phyloP scores from a whole-genome alignment of 2,113 vertebrate genomes.

The Lates calcarifer region DNA sequence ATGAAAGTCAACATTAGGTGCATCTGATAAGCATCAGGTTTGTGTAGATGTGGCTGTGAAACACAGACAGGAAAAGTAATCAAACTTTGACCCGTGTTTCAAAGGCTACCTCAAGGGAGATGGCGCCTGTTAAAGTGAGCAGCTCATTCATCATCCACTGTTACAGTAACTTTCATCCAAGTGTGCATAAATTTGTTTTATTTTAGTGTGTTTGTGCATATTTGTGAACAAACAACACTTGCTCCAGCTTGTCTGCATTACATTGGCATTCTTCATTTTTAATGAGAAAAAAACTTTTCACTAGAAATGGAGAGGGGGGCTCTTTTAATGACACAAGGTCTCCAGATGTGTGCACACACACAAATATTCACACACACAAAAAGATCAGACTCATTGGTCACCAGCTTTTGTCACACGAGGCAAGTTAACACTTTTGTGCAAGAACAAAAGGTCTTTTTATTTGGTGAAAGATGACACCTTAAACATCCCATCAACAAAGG shows the following conservation, averaged over 20 bases:
- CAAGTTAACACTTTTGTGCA: constrained; percentile 14
- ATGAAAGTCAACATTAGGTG: constrained; percentile 22
- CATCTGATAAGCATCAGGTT: constrained; percentile 43
- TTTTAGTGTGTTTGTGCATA: neutral
- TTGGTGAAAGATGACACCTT: constrained; percentile 45
- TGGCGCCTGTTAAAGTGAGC: neutral
- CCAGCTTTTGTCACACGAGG: constrained; percentile 4
- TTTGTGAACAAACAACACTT: neutral
- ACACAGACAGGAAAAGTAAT: constrained; percentile 33
- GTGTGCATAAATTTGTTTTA: neutral
- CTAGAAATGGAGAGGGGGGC: neutral
- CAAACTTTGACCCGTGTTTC: constrained; percentile 35
- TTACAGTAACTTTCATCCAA: constrained; percentile 3
- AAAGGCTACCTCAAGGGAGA: constrained; percentile 14
- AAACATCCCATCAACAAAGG: constrained; percentile 28
- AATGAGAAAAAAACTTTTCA: constrained; percentile 4
- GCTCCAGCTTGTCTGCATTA: neutral
- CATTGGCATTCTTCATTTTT: constrained; percentile 22
- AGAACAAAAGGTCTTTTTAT: constrained; percentile 51
- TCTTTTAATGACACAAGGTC: neutral
- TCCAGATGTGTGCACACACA: constrained; percentile 17
- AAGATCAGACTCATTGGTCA: neutral
- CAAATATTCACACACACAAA: too few species aligned
- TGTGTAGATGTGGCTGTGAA: constrained; percentile 11
- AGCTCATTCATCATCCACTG: constrained; percentile 49